These are phyloP conservation scores for Mionectes macconnelli DNA, from an alignment of 2,113 vertebrate species.

Conservation along the genomic window DNA sequence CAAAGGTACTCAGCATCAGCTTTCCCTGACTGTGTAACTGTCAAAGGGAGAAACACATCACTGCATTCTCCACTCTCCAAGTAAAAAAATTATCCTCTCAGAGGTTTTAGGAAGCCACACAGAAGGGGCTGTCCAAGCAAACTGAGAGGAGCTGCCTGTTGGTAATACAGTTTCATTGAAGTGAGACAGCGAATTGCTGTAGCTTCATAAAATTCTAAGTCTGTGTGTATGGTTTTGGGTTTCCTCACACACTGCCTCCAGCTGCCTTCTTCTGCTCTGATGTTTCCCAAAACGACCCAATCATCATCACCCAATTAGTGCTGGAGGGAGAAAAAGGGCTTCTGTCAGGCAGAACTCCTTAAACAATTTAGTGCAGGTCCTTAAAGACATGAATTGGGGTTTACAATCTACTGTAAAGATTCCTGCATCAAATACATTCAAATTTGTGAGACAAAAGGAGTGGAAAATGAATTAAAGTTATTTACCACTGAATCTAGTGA, in stretches of 20 bases:
- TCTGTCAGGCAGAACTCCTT: conserved; percentile 47
- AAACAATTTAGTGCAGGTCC: background rate
- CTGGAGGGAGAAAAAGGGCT: conserved; percentile 25
- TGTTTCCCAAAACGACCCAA: conserved; percentile 63
- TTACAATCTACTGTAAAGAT: background rate
- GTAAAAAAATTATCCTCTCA: background rate
- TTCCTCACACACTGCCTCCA: conserved; percentile 70
- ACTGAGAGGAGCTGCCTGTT: background rate
- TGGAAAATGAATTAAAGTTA: background rate
- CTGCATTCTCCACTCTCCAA: background rate
- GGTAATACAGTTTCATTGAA: background rate
- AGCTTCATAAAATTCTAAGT: conserved; percentile 45
- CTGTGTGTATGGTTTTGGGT: conserved; percentile 67
- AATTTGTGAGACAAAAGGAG: background rate
- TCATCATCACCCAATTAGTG: conserved; percentile 71
- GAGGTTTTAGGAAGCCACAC: background rate
- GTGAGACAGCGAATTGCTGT: background rate
- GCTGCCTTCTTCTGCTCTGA: conserved; percentile 66
- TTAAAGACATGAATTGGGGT: background rate
- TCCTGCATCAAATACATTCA: background rate
- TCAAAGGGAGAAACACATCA: background rate
- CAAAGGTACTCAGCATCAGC: background rate
- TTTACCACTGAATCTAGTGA: background rate
- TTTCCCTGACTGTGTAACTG: background rate
- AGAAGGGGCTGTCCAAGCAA: background rate